Conservation (phyloP, 2,888 invertebrate species). For the Cordilura impudica region DNA sequence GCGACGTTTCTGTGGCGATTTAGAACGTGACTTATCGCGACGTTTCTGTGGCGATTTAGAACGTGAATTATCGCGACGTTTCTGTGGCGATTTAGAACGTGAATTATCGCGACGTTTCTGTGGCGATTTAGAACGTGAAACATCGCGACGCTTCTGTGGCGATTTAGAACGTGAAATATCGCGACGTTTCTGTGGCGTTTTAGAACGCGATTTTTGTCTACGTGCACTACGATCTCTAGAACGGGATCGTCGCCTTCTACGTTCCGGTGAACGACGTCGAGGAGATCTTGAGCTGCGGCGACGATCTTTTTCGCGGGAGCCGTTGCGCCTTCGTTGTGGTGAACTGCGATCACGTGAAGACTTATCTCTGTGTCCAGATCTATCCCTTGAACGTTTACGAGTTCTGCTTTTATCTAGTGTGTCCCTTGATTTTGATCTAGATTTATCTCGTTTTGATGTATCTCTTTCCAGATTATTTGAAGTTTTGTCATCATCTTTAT, state of each 20-base stretch:
- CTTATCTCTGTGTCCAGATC: constrained; percentile 63
- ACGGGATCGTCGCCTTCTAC: constrained; percentile 65
- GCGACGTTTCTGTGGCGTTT: constrained; percentile 64
- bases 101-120: constrained; percentile 65
- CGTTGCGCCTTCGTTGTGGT: constrained; percentile 66
- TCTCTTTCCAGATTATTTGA: constrained; percentile 55
- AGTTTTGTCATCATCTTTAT: constrained; percentile 62
- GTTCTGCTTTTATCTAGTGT: constrained; percentile 71
- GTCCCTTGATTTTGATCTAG: constrained; percentile 70
- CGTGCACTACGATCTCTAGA: constrained; percentile 68
- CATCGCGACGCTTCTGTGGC: constrained; percentile 65
- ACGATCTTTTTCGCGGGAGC: constrained; percentile 64
- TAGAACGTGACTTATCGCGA: constrained; percentile 64
- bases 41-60: constrained; percentile 66
- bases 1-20: too few species aligned
- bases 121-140: constrained; percentile 65
- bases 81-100: too few species aligned
- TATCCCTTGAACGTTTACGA: constrained; percentile 70
- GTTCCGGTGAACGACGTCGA: constrained; percentile 67
- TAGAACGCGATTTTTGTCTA: constrained; percentile 68
- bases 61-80: too few species aligned
- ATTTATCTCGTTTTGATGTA: constrained; percentile 58
- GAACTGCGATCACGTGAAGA: constrained; percentile 73
- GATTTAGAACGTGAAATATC: too few species aligned
- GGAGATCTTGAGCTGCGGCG: constrained; percentile 68